A percentile compares a stretch with the other conserved stretches of the same genome.
Conservation (phyloP, 2,113 vertebrate genomes). For the Salminus brasiliensis region DNA sequence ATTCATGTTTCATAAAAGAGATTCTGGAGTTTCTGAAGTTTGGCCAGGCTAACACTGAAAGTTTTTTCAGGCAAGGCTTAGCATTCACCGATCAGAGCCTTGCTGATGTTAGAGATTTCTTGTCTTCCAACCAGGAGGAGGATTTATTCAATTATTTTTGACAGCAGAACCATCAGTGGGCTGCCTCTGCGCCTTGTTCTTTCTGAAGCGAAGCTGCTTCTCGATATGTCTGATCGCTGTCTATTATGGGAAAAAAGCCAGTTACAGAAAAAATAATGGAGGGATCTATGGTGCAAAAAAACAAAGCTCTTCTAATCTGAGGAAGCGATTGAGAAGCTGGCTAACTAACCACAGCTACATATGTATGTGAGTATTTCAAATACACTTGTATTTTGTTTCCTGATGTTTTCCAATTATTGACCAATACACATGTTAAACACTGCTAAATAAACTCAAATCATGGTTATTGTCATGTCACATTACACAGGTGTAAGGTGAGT, state of each 20-base stretch:
- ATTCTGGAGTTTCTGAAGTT: slow-evolving; percentile 2
- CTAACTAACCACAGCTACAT: no score
- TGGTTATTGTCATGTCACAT: no score
- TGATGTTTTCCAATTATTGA: no score
- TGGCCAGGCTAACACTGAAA: neutral
- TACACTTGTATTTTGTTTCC: no score
- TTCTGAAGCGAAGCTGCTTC: neutral
- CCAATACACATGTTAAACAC: no score
- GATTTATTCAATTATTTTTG: slow-evolving; percentile 19
- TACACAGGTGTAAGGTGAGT: no score
- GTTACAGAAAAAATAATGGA: neutral
- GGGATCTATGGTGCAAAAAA: neutral
- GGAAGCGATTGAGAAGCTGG: no score
- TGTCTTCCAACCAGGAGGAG: slow-evolving; percentile 3
- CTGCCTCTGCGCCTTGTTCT: neutral
- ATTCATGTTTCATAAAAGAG: slow-evolving; percentile 11
- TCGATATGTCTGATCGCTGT: neutral
- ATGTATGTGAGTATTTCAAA: no score
- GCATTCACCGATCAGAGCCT: neutral
- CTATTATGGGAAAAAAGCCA: neutral
- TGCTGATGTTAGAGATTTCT: slow-evolving; percentile 5
- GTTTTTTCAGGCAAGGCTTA: neutral
- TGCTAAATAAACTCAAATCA: no score
- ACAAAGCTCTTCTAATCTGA: no score
- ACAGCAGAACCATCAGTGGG: neutral